These are phyloP conservation scores for Stratiolaelaps scimitus DNA, from an alignment of 1,140 invertebrate species.

Conservation along the genomic window DNA sequence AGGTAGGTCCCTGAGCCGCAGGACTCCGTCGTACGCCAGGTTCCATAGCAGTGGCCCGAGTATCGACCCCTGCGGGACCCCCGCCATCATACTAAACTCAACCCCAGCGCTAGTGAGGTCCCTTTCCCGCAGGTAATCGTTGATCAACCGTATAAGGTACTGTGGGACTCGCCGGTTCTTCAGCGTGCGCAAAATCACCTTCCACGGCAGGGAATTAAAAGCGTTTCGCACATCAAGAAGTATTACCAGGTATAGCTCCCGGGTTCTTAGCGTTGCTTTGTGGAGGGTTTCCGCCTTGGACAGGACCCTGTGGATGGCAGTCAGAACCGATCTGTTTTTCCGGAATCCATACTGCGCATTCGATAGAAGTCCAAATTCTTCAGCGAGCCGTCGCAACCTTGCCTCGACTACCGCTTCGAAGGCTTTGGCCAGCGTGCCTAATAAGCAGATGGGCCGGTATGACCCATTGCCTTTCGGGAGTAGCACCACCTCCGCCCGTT, in stretches of 20 bases:
- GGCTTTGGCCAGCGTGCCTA: too few relatives aligned
- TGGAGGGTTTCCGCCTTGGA: not conserved
- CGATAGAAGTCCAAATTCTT: not conserved
- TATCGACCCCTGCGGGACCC: constrained; percentile 3
- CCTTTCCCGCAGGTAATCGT: not conserved
- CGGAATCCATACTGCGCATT: not conserved
- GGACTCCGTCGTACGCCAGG: not conserved
- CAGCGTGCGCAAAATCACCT: not conserved
- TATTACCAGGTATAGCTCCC: not conserved
- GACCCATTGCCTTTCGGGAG: too few relatives aligned
- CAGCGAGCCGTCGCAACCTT: not conserved
- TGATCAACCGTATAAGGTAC: not conserved
- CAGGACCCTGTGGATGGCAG: not conserved
- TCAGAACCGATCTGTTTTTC: not conserved
- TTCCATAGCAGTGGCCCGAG: not conserved
- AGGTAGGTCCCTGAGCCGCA: not conserved
- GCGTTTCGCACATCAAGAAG: constrained; percentile 14
- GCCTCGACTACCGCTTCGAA: not conserved
- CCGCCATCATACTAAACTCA: not conserved
- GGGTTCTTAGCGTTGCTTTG: not conserved
- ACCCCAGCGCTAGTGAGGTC: not conserved
- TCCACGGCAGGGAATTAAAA: too few relatives aligned
- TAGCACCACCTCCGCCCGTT: too few relatives aligned
- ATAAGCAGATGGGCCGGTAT: too few relatives aligned
- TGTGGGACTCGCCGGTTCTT: not conserved